Percentiles rank a stretch among this genome's conserved stretches.
These are phyloP conservation scores for Megalops cyprinoides DNA, from an alignment of 2,797 vertebrate genomes.

Conservation along the genomic window DNA sequence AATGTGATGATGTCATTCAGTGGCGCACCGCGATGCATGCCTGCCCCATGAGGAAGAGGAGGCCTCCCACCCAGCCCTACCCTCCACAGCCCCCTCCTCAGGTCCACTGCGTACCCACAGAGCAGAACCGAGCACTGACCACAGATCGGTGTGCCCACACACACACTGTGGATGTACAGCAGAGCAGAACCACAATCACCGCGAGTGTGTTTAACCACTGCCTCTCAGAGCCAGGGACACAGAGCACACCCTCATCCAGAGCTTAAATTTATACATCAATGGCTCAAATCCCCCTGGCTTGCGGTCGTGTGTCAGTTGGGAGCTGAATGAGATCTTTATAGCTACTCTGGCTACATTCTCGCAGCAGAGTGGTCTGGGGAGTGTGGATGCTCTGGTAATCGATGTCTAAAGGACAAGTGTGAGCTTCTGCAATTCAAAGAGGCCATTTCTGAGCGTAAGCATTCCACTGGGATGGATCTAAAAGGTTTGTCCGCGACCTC, in stretches of 20 bases:
- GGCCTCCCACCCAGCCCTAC: no score
- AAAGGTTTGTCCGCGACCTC: no score
- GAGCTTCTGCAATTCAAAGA: not conserved
- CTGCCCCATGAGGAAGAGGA: no score
- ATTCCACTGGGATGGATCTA: not conserved
- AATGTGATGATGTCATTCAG: constrained; percentile 14
- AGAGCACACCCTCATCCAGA: not conserved
- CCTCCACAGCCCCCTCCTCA: no score
- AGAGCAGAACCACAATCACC: not conserved
- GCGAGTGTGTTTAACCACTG: not conserved
- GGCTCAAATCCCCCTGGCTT: not conserved
- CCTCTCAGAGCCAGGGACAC: not conserved
- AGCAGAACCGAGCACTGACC: not conserved
- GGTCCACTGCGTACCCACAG: constrained; percentile 8
- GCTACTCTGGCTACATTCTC: not conserved
- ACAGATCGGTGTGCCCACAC: not conserved
- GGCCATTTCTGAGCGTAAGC: no score
- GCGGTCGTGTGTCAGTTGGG: not conserved
- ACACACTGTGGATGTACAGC: not conserved
- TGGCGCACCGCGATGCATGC: not conserved
- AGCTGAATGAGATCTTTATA: no score
- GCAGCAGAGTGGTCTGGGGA: not conserved
- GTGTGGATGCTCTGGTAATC: not conserved
- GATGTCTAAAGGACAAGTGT: not conserved
- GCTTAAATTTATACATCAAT: not conserved